Percentiles rank a stretch among this genome's conserved stretches.
phyloP scores from a whole-genome alignment of 1,140 invertebrate species.

The Pseudomyrmex concolor region DNA sequence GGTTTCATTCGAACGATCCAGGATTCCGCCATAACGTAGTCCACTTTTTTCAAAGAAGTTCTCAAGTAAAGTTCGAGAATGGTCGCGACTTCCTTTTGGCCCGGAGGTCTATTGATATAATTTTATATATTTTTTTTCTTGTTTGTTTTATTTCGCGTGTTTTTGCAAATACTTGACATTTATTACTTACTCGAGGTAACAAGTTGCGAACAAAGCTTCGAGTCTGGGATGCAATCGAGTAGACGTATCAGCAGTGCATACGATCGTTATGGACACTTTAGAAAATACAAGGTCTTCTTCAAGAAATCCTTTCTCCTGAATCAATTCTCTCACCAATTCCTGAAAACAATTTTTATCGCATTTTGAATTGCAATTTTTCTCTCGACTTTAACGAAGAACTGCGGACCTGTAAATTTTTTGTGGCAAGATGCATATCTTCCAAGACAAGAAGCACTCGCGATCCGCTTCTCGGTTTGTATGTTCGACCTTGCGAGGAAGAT shows the following conservation, averaged over 20 bases:
- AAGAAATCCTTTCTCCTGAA: conserved; percentile 82
- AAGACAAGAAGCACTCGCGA: conserved; percentile 78
- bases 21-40: conserved; percentile 66
- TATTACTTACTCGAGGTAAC: conserved; percentile 75
- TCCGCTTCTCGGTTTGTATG: conserved; percentile 80
- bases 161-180: no score
- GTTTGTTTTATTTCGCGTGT: neutral
- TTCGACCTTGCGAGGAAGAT: conserved; percentile 79
- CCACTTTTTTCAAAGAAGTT: conserved; percentile 70
- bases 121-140: conserved; percentile 1
- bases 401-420: conserved; percentile 78
- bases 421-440: conserved; percentile 81
- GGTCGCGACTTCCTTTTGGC: conserved; percentile 71
- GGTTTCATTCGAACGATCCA: conserved; percentile 77
- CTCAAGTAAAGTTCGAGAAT: conserved; percentile 79
- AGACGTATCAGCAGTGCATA: conserved; percentile 78
- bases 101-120: conserved; percentile 63
- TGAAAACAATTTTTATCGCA: conserved; percentile 32
- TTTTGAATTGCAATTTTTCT: neutral
- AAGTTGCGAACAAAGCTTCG: conserved; percentile 76
- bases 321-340: conserved; percentile 80
- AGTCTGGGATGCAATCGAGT: conserved; percentile 82
- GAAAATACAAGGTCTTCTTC: conserved; percentile 83
- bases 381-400: neutral
- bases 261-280: conserved; percentile 77